A percentile compares a stretch with the other conserved stretches of the same genome.
Conservation (phyloP, 64 coral and sea anemone species). For the Montipora sp. region DNA sequence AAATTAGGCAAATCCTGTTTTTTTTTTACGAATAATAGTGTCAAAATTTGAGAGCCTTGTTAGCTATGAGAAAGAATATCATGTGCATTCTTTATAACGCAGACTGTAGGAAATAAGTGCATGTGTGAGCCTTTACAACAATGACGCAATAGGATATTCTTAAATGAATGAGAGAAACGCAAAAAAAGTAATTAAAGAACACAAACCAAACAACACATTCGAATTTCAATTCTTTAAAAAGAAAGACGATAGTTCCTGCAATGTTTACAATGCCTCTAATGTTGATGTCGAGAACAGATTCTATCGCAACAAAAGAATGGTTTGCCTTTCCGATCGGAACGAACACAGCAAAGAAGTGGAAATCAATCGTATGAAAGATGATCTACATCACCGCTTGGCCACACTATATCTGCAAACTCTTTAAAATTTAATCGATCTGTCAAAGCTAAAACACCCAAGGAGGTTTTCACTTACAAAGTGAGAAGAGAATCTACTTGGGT, state of each 20-base stretch:
- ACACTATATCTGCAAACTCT: not conserved
- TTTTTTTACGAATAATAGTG: too few relatives aligned
- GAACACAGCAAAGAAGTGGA: not conserved
- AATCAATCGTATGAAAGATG: not conserved
- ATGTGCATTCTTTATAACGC: not conserved
- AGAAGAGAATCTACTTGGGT: not conserved
- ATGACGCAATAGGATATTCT: not conserved
- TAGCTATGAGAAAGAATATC: too few relatives aligned
- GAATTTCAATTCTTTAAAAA: too few relatives aligned
- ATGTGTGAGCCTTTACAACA: not conserved
- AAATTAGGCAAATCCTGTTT: too few relatives aligned
- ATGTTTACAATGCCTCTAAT: not conserved
- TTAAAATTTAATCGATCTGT: slow-evolving; percentile 1
- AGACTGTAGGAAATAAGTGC: not conserved
- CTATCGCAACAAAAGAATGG: not conserved
- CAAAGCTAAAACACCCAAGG: not conserved
- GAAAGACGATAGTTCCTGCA: too few relatives aligned
- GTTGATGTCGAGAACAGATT: not conserved
- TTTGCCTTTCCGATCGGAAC: not conserved
- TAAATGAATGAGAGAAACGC: not conserved
- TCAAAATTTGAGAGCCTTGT: too few relatives aligned
- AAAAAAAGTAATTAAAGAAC: not conserved
- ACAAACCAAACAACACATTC: too few relatives aligned
- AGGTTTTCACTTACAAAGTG: not conserved
- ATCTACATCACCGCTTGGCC: not conserved